Conservation (phyloP, 2,888 invertebrate genomes). For the Ennomos erosarius region DNA sequence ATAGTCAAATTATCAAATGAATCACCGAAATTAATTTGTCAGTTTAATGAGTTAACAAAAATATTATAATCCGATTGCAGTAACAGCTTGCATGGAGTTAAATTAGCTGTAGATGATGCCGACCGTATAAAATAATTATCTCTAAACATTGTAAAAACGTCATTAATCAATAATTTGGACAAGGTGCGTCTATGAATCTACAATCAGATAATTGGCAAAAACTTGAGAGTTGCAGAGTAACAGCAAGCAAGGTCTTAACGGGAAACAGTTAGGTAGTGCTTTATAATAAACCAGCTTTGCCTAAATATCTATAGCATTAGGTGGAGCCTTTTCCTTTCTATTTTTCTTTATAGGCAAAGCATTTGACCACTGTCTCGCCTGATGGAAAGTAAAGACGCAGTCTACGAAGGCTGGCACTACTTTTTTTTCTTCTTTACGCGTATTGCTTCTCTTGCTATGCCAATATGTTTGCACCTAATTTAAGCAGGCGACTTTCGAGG, state of each 20-base stretch:
- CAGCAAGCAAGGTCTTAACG: background rate
- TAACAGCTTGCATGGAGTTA: conserved; percentile 8
- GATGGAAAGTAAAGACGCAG: too few species aligned
- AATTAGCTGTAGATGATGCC: conserved; percentile 1
- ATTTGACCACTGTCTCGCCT: too few species aligned
- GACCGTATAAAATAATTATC: conserved; percentile 17
- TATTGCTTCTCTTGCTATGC: too few species aligned
- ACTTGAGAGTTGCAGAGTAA: conserved; percentile 31
- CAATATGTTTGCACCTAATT: too few species aligned
- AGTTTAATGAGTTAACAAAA: too few species aligned
- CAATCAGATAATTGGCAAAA: conserved; percentile 61
- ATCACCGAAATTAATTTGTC: conserved; percentile 2
- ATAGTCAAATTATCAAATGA: background rate
- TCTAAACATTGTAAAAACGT: conserved; percentile 44
- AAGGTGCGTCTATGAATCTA: conserved; percentile 50
- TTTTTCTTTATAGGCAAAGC: too few species aligned
- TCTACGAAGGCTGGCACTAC: too few species aligned
- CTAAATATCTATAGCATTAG: too few species aligned
- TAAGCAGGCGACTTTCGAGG: too few species aligned
- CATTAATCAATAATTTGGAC: conserved; percentile 63
- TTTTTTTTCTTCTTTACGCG: too few species aligned
- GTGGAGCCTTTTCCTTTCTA: too few species aligned
- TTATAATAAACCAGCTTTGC: too few species aligned
- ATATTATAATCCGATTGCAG: background rate
- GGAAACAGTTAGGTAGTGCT: background rate